A percentile compares a stretch with the other conserved stretches of the same genome.
phyloP scores from a whole-genome alignment of 2,888 invertebrate genomes.

The Tromatobia lineatoria region DNA sequence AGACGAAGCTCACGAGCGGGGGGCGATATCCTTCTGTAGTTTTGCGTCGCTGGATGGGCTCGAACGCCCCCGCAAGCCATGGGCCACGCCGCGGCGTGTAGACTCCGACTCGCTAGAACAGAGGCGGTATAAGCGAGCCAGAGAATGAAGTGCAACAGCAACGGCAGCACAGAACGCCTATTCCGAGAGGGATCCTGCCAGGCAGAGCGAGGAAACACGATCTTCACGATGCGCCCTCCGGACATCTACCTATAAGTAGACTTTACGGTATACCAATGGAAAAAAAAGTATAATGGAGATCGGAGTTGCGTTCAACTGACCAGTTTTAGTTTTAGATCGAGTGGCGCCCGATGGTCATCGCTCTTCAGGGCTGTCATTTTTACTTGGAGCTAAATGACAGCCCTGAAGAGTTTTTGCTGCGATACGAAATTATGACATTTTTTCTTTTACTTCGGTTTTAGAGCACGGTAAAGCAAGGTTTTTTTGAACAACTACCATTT shows the following conservation, averaged over 20 bases:
- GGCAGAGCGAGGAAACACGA: conserved; percentile 75
- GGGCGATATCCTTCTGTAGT: conserved; percentile 53
- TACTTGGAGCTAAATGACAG: not conserved
- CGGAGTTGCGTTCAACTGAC: not conserved
- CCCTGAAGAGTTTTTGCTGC: not conserved
- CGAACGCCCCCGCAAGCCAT: conserved; percentile 67
- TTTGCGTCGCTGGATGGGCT: conserved; percentile 48
- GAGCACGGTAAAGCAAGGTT: too few species aligned
- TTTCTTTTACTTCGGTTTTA: too few species aligned
- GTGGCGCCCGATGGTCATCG: conserved; percentile 4
- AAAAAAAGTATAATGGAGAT: conserved; percentile 1
- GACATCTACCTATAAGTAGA: conserved; percentile 76
- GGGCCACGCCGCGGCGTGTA: conserved; percentile 52
- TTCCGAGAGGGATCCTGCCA: conserved; percentile 40
- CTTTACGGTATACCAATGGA: conserved; percentile 47
- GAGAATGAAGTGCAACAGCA: conserved; percentile 33
- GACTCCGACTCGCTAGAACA: conserved; percentile 18
- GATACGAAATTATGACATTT: too few species aligned
- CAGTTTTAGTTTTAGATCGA: not conserved
- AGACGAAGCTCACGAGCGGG: conserved; percentile 48
- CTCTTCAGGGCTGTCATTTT: not conserved
- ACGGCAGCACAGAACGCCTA: conserved; percentile 29
- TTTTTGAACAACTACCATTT: too few species aligned
- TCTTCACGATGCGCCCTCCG: conserved; percentile 80
- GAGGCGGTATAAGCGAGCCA: conserved; percentile 14